Base-by-base conservation (phyloP, 2,888 invertebrate genomes). In the Agapetus fuscipes region DNA sequence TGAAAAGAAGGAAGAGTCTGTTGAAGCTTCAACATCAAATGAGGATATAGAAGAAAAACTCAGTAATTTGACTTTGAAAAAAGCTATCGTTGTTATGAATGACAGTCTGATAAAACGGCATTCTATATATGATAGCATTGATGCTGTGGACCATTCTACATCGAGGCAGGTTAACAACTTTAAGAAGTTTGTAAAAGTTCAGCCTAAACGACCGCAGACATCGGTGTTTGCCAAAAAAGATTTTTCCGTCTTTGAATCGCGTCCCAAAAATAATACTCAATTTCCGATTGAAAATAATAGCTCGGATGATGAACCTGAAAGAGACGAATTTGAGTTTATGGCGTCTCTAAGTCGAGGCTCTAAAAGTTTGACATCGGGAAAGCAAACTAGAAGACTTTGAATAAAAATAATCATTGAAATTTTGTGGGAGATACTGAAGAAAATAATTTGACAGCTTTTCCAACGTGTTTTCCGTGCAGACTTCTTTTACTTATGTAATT, bases 321-420 rank as follows among this genome's bases (percentile, higher is more conserved):
- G 12, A 6, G 20, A 39, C 24, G 37, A 30, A 27, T 11, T 30
- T 14, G 15, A 16, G 12, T 34, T 34, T 11, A 29, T 38, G 7
- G 30, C 34, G 29, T 17, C 26, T n/a, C 13, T 42, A 6, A 30
- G 31, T 20, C 20, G 3, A 39, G 31, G 44, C 33, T 43, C 31
- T 42, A 39, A 45, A 47, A 44, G 49, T 45, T 40, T 37, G 49
- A 49, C 50, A 35, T 43, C 20, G 5, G 9, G 4, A 9, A 48
- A 51, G 39, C 39, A 43, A 33, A 41, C 36, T 41, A 37, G 49
- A 48, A 49, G 48, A 46, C 49, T 52, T 43, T 52, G 37, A 48
- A 50, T 49, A 49, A 46, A 42, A 49, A 32, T 40, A 34, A 37
- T 45, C 41, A 29, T 48, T n/a, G n/a, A n/a, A n/a, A n/a, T n/a